A percentile compares a stretch with the other conserved stretches of the same genome.
Evolutionary conservation across 2,888 invertebrate genomes (phyloP).

Genomic region (Cryptophagus acutangulus): DNA sequence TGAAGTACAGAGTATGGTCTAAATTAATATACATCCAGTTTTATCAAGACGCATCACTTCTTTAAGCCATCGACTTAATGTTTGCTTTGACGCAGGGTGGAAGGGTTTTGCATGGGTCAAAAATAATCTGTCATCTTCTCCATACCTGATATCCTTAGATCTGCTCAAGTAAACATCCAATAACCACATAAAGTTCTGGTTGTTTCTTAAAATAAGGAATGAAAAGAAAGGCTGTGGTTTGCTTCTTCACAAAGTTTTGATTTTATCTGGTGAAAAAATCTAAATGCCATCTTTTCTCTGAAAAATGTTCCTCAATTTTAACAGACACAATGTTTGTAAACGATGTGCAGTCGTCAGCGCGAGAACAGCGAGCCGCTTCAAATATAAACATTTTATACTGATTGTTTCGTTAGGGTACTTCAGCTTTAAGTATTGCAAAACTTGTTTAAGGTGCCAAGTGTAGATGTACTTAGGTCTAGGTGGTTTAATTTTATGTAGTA

Average conservation of each 20-base stretch:
- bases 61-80: neutral
- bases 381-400: constrained; percentile 2
- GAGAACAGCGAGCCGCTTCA: neutral
- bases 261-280: constrained; percentile 7
- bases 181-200: neutral
- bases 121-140: neutral
- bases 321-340: constrained; percentile 11
- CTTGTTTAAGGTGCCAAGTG: constrained; percentile 27
- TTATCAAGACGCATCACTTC: neutral
- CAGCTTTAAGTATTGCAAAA: constrained; percentile 2
- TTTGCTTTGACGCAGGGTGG: neutral
- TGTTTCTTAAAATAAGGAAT: neutral
- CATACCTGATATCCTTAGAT: neutral
- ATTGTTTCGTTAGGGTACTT: neutral
- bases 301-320: constrained; percentile 10
- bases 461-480: constrained; percentile 21
- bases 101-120: neutral
- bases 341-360: constrained; percentile 2
- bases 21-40: neutral
- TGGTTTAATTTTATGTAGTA: too few relatives aligned
- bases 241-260: constrained; percentile 9
- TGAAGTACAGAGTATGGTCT: neutral
- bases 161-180: constrained; percentile 1
- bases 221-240: neutral
- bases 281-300: neutral